phyloP scores from a whole-genome alignment of 35 echinoderm and acorn worm genomes.

The Holothuria glaberrima region DNA sequence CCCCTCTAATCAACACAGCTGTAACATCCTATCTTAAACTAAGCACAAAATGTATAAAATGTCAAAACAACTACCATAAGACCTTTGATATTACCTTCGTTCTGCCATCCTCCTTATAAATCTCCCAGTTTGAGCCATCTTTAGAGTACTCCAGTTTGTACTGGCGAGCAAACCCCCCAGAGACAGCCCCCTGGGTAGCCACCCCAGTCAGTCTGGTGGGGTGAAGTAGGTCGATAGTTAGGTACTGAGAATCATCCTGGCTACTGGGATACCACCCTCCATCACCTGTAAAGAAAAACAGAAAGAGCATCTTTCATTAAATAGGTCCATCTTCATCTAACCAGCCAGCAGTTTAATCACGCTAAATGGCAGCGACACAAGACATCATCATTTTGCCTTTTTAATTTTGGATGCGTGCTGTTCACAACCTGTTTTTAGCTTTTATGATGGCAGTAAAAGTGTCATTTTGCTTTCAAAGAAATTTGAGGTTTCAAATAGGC shows the following conservation, averaged over 20 bases:
- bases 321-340: too few relatives aligned
- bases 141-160: conserved; percentile 66
- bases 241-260: conserved; percentile 50
- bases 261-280: conserved; percentile 74
- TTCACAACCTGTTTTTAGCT: too few relatives aligned
- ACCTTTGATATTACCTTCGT: conserved; percentile 53
- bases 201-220: conserved; percentile 64
- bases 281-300: conserved; percentile 61
- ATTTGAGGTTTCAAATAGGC: too few relatives aligned
- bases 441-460: too few relatives aligned
- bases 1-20: too few relatives aligned
- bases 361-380: too few relatives aligned
- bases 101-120: conserved; percentile 58
- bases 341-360: too few relatives aligned
- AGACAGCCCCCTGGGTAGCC: conserved; percentile 77
- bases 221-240: conserved; percentile 71
- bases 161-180: conserved; percentile 47
- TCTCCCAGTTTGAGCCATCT: conserved; percentile 68
- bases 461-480: too few relatives aligned
- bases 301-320: background rate
- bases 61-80: background rate
- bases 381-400: too few relatives aligned
- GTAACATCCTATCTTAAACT: background rate
- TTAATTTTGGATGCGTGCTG: too few relatives aligned
- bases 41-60: background rate